A percentile compares a stretch with the other conserved stretches of the same genome.
phyloP scores from a whole-genome alignment of 2,113 vertebrate genomes.

The Danionella cerebrum region DNA sequence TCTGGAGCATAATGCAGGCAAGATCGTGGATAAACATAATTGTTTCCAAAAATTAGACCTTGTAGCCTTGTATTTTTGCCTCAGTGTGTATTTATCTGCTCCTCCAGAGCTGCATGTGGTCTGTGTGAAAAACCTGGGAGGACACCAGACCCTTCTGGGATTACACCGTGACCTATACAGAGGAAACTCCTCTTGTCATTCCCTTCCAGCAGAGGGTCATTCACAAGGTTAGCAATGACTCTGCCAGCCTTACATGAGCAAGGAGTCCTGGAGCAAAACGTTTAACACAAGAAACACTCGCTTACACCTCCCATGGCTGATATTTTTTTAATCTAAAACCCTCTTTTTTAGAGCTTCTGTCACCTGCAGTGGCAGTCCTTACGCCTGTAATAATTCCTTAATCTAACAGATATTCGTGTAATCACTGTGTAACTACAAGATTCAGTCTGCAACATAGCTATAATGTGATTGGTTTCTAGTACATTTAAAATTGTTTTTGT shows the following conservation, averaged over 20 bases:
- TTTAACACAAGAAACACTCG: slow-evolving; percentile 1
- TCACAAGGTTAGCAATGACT: not conserved
- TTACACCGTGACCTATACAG: not conserved
- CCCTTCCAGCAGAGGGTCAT: not conserved
- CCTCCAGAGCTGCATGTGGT: not conserved
- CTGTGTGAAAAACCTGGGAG: slow-evolving; percentile 4
- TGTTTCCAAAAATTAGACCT: too few species aligned
- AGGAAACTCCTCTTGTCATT: not conserved
- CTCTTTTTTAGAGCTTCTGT: not conserved
- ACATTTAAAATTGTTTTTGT: too few species aligned
- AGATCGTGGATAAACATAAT: too few species aligned
- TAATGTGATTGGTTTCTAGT: too few species aligned
- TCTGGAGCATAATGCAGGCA: too few species aligned
- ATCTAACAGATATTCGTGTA: not conserved
- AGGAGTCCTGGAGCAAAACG: not conserved
- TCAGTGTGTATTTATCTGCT: not conserved
- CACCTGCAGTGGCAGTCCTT: not conserved
- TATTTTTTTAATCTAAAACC: not conserved
- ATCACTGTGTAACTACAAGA: too few species aligned
- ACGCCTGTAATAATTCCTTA: not conserved
- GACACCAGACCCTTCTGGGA: not conserved
- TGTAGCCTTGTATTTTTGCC: too few species aligned
- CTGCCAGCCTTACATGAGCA: not conserved
- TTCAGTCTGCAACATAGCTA: too few species aligned
- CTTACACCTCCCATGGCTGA: not conserved